Evolutionary conservation across 2,888 invertebrate genomes (phyloP).

Genomic region (Camptogramma bilineatum): DNA sequence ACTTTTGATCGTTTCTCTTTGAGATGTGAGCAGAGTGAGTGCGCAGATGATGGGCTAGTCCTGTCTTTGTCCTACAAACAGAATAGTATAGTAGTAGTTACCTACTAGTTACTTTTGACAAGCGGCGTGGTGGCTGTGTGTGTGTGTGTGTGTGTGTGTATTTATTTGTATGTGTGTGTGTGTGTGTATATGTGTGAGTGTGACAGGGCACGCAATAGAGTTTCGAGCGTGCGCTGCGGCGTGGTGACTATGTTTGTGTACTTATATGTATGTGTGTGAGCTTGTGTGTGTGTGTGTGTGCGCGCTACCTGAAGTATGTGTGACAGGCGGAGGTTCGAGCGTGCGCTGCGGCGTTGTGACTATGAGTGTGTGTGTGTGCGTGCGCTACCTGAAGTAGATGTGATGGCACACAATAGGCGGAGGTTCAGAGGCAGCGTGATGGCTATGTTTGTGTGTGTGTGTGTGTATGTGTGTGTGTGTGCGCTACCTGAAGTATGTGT

Average conservation of each 20-base stretch:
- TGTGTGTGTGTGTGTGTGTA: not conserved
- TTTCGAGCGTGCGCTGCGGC: not conserved
- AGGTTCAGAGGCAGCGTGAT: no score
- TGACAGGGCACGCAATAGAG: not conserved
- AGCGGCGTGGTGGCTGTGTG: not conserved
- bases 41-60: conserved; percentile 49
- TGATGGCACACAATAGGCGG: no score
- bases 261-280: not conserved
- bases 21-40: conserved; percentile 54
- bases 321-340: not conserved
- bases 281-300: not conserved
- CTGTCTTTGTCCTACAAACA: conserved; percentile 11
- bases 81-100: no score
- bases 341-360: conserved; percentile 24
- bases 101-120: no score
- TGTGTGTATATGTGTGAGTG: not conserved
- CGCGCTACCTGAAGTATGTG: not conserved
- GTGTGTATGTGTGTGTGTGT: no score
- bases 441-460: no score
- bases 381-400: no score
- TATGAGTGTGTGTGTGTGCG: conserved; percentile 8
- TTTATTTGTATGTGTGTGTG: no score
- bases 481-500: not conserved
- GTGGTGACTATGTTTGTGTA: no score
- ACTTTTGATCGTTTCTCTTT: conserved; percentile 9